phyloP scores from a whole-genome alignment of 2,113 vertebrate species.

The Sarotherodon lohbergeri region DNA sequence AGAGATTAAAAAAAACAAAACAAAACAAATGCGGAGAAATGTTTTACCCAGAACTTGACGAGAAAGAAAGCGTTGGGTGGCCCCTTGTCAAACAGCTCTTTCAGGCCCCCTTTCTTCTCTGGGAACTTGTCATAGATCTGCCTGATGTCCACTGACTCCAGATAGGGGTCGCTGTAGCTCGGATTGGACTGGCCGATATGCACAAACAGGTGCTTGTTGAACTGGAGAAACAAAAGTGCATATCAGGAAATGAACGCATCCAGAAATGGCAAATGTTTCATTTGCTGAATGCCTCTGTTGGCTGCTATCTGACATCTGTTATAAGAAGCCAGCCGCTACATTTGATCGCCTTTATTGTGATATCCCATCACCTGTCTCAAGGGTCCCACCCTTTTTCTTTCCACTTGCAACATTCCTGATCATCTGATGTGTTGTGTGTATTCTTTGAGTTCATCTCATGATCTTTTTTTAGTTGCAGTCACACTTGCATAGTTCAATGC shows the following conservation, averaged over 20 bases:
- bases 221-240: constrained; percentile 69
- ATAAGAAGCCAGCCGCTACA: neutral
- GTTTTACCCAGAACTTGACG: constrained; percentile 92
- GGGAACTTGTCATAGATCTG: constrained; percentile 97
- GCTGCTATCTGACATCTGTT: constrained; percentile 3
- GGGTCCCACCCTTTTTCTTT: neutral
- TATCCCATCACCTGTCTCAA: constrained; percentile 5
- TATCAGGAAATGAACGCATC: constrained; percentile 4
- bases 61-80: constrained; percentile 89
- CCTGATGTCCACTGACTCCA: constrained; percentile 88
- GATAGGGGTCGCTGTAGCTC: constrained; percentile 84
- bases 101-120: constrained; percentile 90
- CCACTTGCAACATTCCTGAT: neutral
- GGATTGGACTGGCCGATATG: constrained; percentile 91
- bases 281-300: neutral
- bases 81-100: constrained; percentile 89
- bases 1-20: neutral
- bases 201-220: constrained; percentile 91
- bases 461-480: neutral
- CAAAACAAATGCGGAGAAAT: neutral
- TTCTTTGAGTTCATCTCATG: neutral
- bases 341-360: neutral
- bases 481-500: neutral
- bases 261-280: constrained; percentile 7
- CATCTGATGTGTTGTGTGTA: neutral